Evolutionary conservation across 2,888 invertebrate genomes (phyloP).

Genomic region (Cataglyphis rosenhaueri): DNA sequence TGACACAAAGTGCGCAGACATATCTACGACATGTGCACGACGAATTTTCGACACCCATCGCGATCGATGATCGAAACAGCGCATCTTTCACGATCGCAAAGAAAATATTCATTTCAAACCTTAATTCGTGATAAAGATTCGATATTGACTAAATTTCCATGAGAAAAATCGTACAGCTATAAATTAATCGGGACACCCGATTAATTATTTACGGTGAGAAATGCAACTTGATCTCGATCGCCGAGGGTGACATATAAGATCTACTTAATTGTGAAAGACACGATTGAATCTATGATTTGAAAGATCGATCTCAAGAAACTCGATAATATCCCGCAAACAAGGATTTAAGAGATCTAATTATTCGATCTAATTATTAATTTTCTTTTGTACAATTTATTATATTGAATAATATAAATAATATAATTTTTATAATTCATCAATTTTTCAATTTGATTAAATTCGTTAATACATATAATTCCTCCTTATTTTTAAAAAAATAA

Average conservation of each 20-base stretch:
- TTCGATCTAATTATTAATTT: background rate
- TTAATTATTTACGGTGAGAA: background rate
- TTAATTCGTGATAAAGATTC: conserved; percentile 1
- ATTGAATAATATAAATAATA: background rate
- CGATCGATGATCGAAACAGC: conserved; percentile 59
- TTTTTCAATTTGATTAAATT: conserved; percentile 15
- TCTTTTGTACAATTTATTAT: background rate
- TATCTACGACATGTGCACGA: conserved; percentile 78
- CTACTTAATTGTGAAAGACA: conserved; percentile 79
- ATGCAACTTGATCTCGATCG: conserved; percentile 53
- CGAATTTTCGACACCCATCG: conserved; percentile 66
- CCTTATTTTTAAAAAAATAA: background rate
- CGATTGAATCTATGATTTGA: conserved; percentile 75
- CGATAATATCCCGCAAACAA: conserved; percentile 13
- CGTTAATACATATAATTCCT: background rate
- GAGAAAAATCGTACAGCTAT: background rate
- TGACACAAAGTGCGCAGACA: conserved; percentile 66
- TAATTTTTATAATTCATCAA: background rate
- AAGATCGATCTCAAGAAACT: conserved; percentile 66
- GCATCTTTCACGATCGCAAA: background rate
- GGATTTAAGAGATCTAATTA: background rate
- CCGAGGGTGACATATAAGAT: conserved; percentile 67
- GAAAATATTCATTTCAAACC: background rate
- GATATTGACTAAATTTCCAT: background rate
- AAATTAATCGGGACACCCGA: background rate